A percentile compares a stretch with the other conserved stretches of the same genome.
Evolutionary conservation across 2,888 invertebrate genomes (phyloP).

Genomic region (Cheiracanthium punctorium): DNA sequence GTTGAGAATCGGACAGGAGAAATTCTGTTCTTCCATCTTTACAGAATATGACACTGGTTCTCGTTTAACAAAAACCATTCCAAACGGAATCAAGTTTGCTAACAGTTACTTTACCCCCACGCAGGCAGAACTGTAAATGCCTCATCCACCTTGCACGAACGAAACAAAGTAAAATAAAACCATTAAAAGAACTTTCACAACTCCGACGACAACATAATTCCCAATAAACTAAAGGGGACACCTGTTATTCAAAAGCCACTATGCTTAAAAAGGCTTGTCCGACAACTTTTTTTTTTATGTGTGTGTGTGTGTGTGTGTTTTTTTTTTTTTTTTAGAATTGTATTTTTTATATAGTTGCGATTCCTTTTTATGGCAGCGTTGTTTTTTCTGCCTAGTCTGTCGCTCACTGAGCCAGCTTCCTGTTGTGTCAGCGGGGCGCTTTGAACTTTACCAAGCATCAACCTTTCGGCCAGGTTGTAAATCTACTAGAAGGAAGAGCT

Average conservation of each 20-base stretch:
- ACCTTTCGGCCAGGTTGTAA: constrained; percentile 68
- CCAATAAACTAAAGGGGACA: constrained; percentile 49
- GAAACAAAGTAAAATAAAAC: no score
- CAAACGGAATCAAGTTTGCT: no score
- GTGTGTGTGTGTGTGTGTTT: background rate
- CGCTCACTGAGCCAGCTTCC: constrained; percentile 63
- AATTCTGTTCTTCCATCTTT: no score
- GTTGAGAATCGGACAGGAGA: no score
- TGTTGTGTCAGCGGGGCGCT: constrained; percentile 61
- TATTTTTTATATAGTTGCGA: background rate
- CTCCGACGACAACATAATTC: constrained; percentile 37
- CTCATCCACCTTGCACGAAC: no score
- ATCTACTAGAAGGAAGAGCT: constrained; percentile 38
- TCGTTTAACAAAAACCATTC: no score
- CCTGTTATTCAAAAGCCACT: constrained; percentile 33
- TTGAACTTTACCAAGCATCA: constrained; percentile 68
- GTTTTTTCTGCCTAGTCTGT: constrained; percentile 19
- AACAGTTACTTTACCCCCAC: no score
- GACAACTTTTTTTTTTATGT: constrained; percentile 52
- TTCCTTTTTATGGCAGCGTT: constrained; percentile 17
- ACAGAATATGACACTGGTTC: no score
- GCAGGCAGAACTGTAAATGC: no score
- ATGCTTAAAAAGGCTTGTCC: constrained; percentile 27
- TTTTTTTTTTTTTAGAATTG: constrained; percentile 19
- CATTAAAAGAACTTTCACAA: background rate